Evolutionary conservation across 2,797 vertebrate genomes (phyloP), one percentile per base, ranked within the genome.

Genomic region (Momotus momota): DNA sequence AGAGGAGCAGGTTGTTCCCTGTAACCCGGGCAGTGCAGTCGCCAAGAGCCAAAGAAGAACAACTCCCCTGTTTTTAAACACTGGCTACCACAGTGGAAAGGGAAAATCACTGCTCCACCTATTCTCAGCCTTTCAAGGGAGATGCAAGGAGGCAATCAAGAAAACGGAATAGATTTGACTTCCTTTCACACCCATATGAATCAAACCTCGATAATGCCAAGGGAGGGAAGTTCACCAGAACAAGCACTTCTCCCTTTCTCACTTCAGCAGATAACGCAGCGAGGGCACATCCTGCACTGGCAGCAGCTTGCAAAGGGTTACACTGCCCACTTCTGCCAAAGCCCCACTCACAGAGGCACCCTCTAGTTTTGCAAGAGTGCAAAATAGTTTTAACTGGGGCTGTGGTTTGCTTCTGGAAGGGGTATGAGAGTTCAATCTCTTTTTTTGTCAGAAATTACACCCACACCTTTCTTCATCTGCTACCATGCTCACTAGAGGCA

Each of bases 161-260:
- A 78, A 86, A 86, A 80, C 29, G 22, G 45, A 87, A 89, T 7
- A 86, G 64, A 48, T 54, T 45, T 87, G 46, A 43, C 64, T 95
- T 97, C 94, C 90, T 93, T 90, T 92, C 91, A 86, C 95, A 80
- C 86, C 93, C 90, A 0, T 61, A 77, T 91, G 75, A 90, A 95
- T 96, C 82, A 94, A 93, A 82, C 58, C 70, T 86, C 7, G 21
- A 35, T 70, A 88, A 75, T 21, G 70, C 40, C 16, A 2, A 52
- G 69, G 55, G 22, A 91, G 66, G 51, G 31, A 81, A 60, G 70
- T 55, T 96, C 51, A 86, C 33, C 41, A 81, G 84, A n/a, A 35
- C 65, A 70, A 87, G 61, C 14, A n/a, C 66, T 92, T 67, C 81
- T 60, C 60, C 67, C 25, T 46, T 48, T 78, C 48, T 38, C 3